Conservation (phyloP, 2,888 invertebrate species). For the Operophtera brumata region DNA sequence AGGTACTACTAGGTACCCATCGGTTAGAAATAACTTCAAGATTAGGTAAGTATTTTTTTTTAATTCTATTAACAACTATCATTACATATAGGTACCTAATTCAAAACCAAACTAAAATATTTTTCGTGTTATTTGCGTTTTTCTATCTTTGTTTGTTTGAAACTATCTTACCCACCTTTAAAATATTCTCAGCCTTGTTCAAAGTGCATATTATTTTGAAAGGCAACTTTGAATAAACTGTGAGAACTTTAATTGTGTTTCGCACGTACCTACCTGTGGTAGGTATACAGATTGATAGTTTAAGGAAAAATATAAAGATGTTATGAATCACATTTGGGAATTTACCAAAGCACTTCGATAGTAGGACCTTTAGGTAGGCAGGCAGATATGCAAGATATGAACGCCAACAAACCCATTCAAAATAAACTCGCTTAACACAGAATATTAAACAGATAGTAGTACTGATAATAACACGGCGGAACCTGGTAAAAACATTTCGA, state of each 20-base stretch:
- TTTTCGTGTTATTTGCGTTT: too few relatives aligned
- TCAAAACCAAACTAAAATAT: too few relatives aligned
- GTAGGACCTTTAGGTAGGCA: neutral
- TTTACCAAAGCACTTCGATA: neutral
- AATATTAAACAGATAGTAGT: constrained; percentile 4
- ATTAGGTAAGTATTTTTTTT: too few relatives aligned
- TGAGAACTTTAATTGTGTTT: neutral
- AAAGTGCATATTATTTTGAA: neutral
- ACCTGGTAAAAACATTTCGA: constrained; percentile 7
- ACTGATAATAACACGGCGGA: constrained; percentile 6
- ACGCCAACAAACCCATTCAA: neutral
- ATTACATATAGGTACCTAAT: too few relatives aligned
- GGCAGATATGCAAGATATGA: neutral
- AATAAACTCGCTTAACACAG: constrained; percentile 1
- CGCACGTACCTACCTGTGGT: neutral
- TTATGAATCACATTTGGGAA: neutral
- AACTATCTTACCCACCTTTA: too few relatives aligned
- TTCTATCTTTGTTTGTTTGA: too few relatives aligned
- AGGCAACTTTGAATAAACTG: too few relatives aligned
- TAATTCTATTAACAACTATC: too few relatives aligned
- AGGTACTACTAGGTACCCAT: too few relatives aligned
- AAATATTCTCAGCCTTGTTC: neutral
- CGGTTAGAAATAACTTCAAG: too few relatives aligned
- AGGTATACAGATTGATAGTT: neutral
- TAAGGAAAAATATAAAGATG: neutral